Evolutionary conservation across 2,113 vertebrate genomes (phyloP).

Genomic region (Bubo scandiacus): DNA sequence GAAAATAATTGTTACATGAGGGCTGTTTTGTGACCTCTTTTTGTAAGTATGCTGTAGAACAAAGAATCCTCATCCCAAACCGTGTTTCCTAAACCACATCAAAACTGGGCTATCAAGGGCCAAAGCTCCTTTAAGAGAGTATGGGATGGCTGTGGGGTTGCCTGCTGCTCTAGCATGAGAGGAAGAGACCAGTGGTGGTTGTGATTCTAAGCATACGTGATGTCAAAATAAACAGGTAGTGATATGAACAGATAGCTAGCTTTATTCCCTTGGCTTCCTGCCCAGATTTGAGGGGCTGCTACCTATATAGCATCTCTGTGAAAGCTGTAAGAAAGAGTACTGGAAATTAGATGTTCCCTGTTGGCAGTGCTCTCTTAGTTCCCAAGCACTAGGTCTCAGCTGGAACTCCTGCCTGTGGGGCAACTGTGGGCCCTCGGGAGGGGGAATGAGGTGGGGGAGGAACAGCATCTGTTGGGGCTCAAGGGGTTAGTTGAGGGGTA

Average conservation of each 20-base stretch:
- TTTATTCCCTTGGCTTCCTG: background rate
- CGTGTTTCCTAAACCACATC: background rate
- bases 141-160: background rate
- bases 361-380: background rate
- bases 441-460: rapidly evolving
- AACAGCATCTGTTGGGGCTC: background rate
- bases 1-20: background rate
- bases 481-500: background rate
- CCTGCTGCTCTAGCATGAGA: background rate
- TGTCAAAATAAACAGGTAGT: background rate
- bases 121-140: background rate
- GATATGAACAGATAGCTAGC: background rate
- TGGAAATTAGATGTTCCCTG: background rate
- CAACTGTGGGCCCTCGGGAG: background rate
- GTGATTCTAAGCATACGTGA: background rate
- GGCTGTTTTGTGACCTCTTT: background rate
- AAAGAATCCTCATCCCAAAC: background rate
- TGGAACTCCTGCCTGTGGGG: background rate
- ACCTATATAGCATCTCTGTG: background rate
- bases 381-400: background rate
- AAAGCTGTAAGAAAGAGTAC: background rate
- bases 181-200: background rate
- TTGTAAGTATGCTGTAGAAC: background rate
- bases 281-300: background rate
- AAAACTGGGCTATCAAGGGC: background rate